Conservation (phyloP, 2,888 invertebrate genomes). For the Rhorus exstirpatorius region DNA sequence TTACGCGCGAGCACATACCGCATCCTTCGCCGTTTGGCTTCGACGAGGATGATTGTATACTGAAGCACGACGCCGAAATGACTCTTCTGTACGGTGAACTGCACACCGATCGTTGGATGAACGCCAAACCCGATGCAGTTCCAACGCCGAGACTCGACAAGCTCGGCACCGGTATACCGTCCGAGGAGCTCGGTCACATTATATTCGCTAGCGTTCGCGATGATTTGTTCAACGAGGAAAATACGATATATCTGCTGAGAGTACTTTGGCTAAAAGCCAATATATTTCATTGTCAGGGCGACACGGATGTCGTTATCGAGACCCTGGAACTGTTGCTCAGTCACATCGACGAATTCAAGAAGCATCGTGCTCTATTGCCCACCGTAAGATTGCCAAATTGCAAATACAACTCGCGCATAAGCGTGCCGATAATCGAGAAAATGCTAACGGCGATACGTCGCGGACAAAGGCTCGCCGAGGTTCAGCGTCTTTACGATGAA, state of each 20-base stretch:
- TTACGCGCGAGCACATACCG: conserved; percentile 88
- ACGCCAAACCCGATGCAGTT: conserved; percentile 78
- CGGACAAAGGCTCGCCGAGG: conserved; percentile 88
- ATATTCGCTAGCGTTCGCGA: conserved; percentile 86
- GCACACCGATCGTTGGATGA: conserved; percentile 84
- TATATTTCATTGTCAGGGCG: conserved; percentile 87
- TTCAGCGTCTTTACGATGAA: conserved; percentile 89
- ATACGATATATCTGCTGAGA: conserved; percentile 86
- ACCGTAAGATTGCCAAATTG: conserved; percentile 87
- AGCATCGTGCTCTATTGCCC: conserved; percentile 79
- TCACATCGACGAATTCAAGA: conserved; percentile 79
- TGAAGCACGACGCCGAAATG: conserved; percentile 86
- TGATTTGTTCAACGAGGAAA: conserved; percentile 86
- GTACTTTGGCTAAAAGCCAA: conserved; percentile 88
- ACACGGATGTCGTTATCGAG: conserved; percentile 87
- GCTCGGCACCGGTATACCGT: conserved; percentile 84
- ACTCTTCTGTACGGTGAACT: conserved; percentile 88
- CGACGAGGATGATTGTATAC: conserved; percentile 83
- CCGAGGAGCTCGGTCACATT: conserved; percentile 86
- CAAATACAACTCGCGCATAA: conserved; percentile 87
- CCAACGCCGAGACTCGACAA: conserved; percentile 79
- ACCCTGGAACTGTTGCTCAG: conserved; percentile 85
- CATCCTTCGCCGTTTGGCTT: conserved; percentile 86
- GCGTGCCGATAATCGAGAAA: conserved; percentile 85
- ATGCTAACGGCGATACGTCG: conserved; percentile 87